Conservation (phyloP, 2,797 vertebrate genomes). For the Naso thynnoides region DNA sequence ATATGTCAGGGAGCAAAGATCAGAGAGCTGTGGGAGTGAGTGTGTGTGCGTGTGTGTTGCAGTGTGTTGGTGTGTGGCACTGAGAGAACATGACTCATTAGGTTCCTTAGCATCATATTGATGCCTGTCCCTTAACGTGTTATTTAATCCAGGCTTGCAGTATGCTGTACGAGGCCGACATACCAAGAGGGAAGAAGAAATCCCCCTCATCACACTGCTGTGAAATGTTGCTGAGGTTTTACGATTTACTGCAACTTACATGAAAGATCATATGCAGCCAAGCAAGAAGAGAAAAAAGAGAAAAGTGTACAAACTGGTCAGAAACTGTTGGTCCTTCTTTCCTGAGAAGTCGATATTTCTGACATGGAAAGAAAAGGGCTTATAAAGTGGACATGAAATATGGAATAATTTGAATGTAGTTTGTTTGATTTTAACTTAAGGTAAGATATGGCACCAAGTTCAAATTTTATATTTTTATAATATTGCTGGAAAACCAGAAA, state of each 20-base stretch:
- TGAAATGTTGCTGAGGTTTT: neutral
- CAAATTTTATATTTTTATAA: too few species aligned
- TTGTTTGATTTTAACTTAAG: too few species aligned
- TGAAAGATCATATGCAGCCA: neutral
- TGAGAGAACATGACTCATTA: slow-evolving; percentile 67
- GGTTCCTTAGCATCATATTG: slow-evolving; percentile 49
- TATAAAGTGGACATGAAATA: neutral
- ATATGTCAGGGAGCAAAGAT: slow-evolving; percentile 49
- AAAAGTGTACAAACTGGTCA: neutral
- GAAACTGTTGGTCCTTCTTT: neutral
- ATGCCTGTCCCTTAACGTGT: slow-evolving; percentile 44
- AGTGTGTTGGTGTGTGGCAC: slow-evolving; percentile 10
- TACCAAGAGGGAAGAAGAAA: slow-evolving; percentile 8
- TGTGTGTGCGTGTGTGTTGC: slow-evolving; percentile 16
- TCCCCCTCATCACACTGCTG: neutral
- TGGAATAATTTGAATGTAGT: too few species aligned
- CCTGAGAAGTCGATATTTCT: neutral
- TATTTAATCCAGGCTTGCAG: slow-evolving; percentile 48
- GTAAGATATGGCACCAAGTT: too few species aligned
- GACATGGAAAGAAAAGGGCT: neutral
- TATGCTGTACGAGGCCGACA: slow-evolving; percentile 26
- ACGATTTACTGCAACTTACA: slow-evolving; percentile 10
- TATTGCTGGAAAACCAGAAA: too few species aligned
- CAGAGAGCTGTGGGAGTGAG: slow-evolving; percentile 33
- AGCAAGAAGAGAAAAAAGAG: neutral